A percentile compares a stretch with the other conserved stretches of the same genome.
phyloP scores from a whole-genome alignment of 2,113 vertebrate genomes.

The Nerophis lumbriciformis region DNA sequence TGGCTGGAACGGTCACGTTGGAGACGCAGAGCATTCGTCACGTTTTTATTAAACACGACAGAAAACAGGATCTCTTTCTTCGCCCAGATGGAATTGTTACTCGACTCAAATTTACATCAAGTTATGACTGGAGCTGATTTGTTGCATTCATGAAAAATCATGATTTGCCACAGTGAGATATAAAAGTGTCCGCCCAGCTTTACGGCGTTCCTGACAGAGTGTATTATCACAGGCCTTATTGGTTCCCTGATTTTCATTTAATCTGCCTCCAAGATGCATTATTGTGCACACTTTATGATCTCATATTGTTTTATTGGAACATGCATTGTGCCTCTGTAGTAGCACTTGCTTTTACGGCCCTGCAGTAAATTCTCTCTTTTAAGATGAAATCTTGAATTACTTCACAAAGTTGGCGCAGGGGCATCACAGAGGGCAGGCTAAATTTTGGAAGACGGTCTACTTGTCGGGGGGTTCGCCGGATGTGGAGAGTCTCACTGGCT shows the following conservation, averaged over 20 bases:
- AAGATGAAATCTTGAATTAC: conserved; percentile 61
- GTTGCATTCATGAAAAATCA: conserved; percentile 26
- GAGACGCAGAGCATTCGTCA: conserved; percentile 1
- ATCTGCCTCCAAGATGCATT: conserved; percentile 71
- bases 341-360: conserved; percentile 62
- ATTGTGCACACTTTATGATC: conserved; percentile 74
- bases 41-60: conserved; percentile 1
- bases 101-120: conserved; percentile 6
- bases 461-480: conserved; percentile 18
- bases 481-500: conserved; percentile 3
- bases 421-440: conserved; percentile 31
- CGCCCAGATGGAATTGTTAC: conserved; percentile 4
- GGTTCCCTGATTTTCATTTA: conserved; percentile 78
- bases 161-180: conserved; percentile 24
- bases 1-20: not conserved
- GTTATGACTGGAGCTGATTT: conserved; percentile 7
- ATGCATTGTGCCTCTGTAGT: conserved; percentile 70
- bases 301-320: conserved; percentile 78
- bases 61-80: not conserved
- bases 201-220: conserved; percentile 63
- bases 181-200: conserved; percentile 47
- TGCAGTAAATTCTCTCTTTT: conserved; percentile 71
- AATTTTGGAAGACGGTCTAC: conserved; percentile 25
- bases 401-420: conserved; percentile 44
- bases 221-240: conserved; percentile 77